Evolutionary conservation across 2,888 invertebrate species (phyloP), one percentile per base, ranked within the genome.

Genomic region (Ptilodon capucinus): DNA sequence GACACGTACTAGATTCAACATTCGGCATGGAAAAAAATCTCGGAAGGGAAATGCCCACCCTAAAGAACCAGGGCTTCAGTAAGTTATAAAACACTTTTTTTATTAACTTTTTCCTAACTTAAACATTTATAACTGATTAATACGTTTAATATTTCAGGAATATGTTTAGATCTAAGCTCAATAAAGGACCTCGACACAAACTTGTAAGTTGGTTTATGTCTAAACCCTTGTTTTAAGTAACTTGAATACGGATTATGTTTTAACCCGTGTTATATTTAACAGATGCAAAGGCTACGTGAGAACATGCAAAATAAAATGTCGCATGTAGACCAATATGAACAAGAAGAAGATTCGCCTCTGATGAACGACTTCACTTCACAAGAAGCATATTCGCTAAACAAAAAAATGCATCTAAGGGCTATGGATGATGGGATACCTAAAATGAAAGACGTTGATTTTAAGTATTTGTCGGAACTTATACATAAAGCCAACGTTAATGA

Each of bases 391-490:
- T 32, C 23, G 5, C n/a, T 44, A 38, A 9, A 17, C 2, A 17
- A 48, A 9, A 48, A 57, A 36, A 53, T 54, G 16, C 47, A 56
- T 18, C 35, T 46, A 39, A 49, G 47, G 21, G 40, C 46, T 11
- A 30, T 59, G 25, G 46, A 52, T 40, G 60, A 64, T 13, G 39
- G 51, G 5, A 35, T 61, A 7, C 49, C 67, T 14, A 55, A 57
- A 41, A 47, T 60, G 35, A 60, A 71, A 18, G 78, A 81, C 36
- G 81, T 85, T 5, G 78, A 85, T 55, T 88, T 89, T 46, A 88
- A 84, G 61, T 89, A 89, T 57, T 67, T 90, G 48, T 74, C 86
- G 21, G 76, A 90, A 54, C 71, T 88, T 34, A 89, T 90, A 51
- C 89, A 89, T 44, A 79, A 68, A 68, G 64, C 70, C 9, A 70